Conservation (phyloP, 2,113 vertebrate species). For the Gallinago undulata region DNA sequence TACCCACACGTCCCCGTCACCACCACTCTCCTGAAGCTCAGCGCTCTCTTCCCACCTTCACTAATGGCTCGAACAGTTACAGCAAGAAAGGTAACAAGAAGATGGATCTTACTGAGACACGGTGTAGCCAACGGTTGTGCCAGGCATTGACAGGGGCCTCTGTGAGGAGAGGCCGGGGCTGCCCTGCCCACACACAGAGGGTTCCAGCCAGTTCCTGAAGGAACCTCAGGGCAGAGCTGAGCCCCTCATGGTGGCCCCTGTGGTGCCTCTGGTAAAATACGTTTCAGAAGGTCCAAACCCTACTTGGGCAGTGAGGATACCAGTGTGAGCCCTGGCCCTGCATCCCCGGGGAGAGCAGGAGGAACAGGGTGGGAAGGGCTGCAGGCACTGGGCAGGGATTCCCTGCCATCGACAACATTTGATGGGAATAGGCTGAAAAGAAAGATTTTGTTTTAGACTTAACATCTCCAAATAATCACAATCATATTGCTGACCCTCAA, state of each 20-base stretch:
- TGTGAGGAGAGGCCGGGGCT: accelerated
- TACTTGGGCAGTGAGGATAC: background rate
- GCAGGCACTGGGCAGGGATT: no score
- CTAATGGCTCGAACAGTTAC: accelerated
- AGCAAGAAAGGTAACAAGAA: background rate
- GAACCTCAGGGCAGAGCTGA: background rate
- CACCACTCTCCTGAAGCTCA: background rate
- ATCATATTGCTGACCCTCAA: no score
- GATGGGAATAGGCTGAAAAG: background rate
- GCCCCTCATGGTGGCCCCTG: no score
- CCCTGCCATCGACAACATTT: background rate
- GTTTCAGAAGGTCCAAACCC: background rate
- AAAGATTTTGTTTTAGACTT: background rate
- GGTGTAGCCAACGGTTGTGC: accelerated
- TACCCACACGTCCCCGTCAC: no score
- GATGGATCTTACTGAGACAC: background rate
- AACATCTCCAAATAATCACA: background rate
- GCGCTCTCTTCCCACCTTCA: background rate
- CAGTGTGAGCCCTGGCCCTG: background rate
- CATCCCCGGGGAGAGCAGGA: no score
- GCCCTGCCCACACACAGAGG: no score
- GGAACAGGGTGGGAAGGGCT: no score
- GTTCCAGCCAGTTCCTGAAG: background rate
- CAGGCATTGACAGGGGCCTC: background rate
- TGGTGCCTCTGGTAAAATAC: background rate